These are phyloP conservation scores for Chauna torquata DNA, from an alignment of 2,113 vertebrate genomes.

Conservation along the genomic window DNA sequence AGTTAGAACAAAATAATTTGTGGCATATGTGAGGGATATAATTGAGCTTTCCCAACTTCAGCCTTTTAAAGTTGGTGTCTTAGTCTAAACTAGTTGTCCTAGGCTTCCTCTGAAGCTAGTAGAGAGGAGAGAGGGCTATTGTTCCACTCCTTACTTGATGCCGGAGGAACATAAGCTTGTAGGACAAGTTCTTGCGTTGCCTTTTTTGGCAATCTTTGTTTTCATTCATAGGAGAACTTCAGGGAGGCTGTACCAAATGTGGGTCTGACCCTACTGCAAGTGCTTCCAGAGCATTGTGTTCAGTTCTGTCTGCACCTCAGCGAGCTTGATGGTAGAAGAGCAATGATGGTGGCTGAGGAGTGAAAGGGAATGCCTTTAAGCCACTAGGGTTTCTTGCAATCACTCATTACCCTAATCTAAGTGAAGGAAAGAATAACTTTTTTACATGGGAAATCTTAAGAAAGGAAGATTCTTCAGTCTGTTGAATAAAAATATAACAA, in stretches of 20 bases:
- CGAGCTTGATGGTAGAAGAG: neutral
- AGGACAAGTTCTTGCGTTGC: neutral
- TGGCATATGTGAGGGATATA: neutral
- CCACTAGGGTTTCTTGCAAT: neutral
- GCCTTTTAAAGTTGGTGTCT: neutral
- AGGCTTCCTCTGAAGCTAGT: neutral
- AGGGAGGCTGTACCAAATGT: neutral
- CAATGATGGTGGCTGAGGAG: neutral
- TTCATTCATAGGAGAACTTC: neutral
- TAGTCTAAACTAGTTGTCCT: neutral
- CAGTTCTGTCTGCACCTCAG: neutral
- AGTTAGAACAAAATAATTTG: neutral
- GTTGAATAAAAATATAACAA: neutral
- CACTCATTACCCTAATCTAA: neutral
- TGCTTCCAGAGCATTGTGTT: neutral
- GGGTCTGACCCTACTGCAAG: neutral
- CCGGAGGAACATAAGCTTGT: rapidly evolving
- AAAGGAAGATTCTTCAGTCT: neutral
- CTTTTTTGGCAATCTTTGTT: neutral
- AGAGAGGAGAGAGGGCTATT: neutral
- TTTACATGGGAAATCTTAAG: neutral
- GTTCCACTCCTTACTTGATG: rapidly evolving
- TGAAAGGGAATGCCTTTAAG: neutral
- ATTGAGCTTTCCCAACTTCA: neutral
- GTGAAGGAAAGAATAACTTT: neutral